These are phyloP conservation scores for Cotesia glomerata DNA, from an alignment of 1,140 invertebrate species.

Conservation along the genomic window DNA sequence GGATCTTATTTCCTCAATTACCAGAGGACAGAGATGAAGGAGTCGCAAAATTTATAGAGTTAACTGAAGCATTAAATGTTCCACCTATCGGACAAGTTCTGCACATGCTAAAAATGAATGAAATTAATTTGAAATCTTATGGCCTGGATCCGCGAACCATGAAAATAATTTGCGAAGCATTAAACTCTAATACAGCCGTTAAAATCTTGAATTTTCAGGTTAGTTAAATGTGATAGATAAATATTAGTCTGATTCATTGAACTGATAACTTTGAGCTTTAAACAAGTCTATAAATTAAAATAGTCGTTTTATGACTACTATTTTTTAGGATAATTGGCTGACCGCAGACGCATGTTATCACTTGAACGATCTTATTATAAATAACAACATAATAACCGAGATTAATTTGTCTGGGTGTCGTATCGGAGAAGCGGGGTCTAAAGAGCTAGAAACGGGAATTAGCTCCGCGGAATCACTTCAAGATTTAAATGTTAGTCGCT, in stretches of 20 bases:
- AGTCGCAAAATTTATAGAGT: slow-evolving; percentile 46
- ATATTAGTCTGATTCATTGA: slow-evolving; percentile 1
- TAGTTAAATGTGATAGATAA: slow-evolving; percentile 15
- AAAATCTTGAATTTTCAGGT: slow-evolving; percentile 56
- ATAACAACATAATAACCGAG: slow-evolving; percentile 49
- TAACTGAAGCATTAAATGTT: slow-evolving; percentile 32
- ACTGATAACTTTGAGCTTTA: neutral
- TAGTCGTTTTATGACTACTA: neutral
- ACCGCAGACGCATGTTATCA: slow-evolving; percentile 58
- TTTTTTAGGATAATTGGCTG: slow-evolving; percentile 55
- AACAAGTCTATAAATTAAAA: neutral
- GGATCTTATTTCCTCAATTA: slow-evolving; percentile 32
- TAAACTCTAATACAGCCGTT: slow-evolving; percentile 54
- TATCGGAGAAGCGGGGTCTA: slow-evolving; percentile 52
- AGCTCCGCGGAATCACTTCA: slow-evolving; percentile 38
- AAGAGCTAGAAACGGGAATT: slow-evolving; percentile 50
- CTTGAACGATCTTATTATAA: slow-evolving; percentile 53
- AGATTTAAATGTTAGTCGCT: slow-evolving; percentile 58
- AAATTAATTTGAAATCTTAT: slow-evolving; percentile 55
- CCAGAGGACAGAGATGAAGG: slow-evolving; percentile 41
- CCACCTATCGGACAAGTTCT: slow-evolving; percentile 42
- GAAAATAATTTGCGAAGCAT: slow-evolving; percentile 52
- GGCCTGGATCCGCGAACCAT: slow-evolving; percentile 55
- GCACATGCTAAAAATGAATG: slow-evolving; percentile 43
- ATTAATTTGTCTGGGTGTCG: slow-evolving; percentile 59